Evolutionary conservation across 2,113 vertebrate genomes (phyloP).

Genomic region (Indicator maculatus): DNA sequence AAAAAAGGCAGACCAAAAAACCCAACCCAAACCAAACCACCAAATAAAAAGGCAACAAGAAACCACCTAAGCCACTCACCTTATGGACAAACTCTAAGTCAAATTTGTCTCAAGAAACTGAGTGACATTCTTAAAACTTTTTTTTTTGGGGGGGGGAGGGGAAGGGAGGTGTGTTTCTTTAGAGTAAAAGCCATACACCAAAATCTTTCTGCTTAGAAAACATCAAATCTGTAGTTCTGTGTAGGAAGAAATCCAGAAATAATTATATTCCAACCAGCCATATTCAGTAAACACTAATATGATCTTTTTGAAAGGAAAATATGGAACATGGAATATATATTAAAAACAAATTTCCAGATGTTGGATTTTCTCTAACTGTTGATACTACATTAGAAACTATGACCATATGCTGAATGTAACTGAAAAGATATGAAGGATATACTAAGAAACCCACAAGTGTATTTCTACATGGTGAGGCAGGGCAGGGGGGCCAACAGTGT

Average conservation of each 20-base stretch:
- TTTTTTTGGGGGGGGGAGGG: neutral
- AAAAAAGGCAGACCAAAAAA: fast-evolving
- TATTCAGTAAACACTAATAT: neutral
- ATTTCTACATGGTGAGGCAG: neutral
- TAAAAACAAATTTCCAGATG: neutral
- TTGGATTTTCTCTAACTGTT: neutral
- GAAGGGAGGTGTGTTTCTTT: no score
- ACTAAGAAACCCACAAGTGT: neutral
- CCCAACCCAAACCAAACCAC: no score
- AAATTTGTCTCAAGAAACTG: neutral
- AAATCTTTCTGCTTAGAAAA: neutral
- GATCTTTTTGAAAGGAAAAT: neutral
- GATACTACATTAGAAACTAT: neutral
- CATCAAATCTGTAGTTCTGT: neutral
- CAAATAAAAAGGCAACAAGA: neutral
- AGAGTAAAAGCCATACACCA: neutral
- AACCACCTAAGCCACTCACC: neutral
- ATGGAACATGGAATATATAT: neutral
- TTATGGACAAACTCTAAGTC: neutral
- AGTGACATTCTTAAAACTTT: neutral
- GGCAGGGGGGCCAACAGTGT: neutral
- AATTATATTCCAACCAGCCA: neutral
- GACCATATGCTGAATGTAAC: neutral
- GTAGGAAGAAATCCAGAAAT: neutral
- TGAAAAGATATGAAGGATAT: neutral